Conservation (phyloP, 2,113 vertebrate genomes). For the Saguinus midas region DNA sequence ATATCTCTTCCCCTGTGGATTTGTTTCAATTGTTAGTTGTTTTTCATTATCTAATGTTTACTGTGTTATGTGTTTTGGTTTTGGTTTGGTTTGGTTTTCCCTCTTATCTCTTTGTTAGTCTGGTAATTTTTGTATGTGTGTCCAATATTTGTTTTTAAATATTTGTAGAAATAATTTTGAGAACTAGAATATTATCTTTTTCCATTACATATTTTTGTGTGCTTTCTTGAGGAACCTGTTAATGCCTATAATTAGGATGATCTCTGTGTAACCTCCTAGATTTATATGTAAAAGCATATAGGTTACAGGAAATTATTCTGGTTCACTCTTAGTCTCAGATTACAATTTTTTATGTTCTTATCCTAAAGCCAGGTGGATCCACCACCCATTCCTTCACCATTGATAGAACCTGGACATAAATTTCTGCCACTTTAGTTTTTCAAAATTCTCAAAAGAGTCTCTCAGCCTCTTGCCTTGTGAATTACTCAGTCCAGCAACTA, state of each 20-base stretch:
- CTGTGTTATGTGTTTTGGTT: neutral
- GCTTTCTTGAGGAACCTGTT: neutral
- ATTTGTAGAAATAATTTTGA: neutral
- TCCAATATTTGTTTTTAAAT: neutral
- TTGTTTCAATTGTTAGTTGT: neutral
- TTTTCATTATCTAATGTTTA: neutral
- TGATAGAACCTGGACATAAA: neutral
- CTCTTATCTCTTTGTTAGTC: neutral
- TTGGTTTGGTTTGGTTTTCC: neutral
- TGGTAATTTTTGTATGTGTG: neutral
- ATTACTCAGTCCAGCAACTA: neutral
- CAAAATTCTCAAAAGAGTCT: neutral
- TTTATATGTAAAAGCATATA: neutral
- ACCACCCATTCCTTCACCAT: neutral
- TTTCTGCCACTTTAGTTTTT: neutral
- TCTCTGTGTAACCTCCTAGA: neutral
- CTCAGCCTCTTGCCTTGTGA: neutral
- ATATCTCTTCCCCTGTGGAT: neutral
- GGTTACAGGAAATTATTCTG: neutral
- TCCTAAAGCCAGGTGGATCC: neutral
- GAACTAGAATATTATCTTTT: neutral
- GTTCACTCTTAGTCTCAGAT: neutral
- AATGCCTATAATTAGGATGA: neutral
- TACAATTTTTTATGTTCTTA: neutral
- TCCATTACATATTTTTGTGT: neutral